These are phyloP conservation scores for Dendronephthya gigantea DNA, from an alignment of 64 coral and sea anemone genomes.

Conservation along the genomic window DNA sequence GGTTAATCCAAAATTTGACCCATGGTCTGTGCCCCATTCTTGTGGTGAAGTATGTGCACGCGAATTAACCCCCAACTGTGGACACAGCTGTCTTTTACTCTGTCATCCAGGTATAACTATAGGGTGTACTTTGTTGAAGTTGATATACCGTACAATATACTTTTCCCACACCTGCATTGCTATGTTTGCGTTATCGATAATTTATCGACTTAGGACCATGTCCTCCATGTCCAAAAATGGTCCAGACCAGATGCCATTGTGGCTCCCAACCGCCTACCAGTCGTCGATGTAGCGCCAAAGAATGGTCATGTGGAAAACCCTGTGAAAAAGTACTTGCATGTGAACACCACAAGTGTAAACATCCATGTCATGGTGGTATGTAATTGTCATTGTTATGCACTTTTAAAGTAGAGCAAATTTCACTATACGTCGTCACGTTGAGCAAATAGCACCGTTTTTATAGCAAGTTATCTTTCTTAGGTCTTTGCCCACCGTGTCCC, in stretches of 20 bases:
- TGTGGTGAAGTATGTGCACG: conserved; percentile 83
- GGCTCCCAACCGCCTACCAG: conserved; percentile 46
- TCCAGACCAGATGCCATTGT: conserved; percentile 58
- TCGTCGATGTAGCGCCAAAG: conserved; percentile 71
- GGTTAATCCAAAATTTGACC: conserved; percentile 84
- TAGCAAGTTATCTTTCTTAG: background rate
- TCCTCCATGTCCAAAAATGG: conserved; percentile 90
- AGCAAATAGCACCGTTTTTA: too few relatives aligned
- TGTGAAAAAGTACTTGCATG: conserved; percentile 63
- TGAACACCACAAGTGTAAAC: conserved; percentile 70
- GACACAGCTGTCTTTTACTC: conserved; percentile 80
- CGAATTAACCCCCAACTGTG: conserved; percentile 64
- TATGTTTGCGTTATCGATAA: too few relatives aligned
- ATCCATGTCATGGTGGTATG: conserved; percentile 67
- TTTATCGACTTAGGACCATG: conserved; percentile 58
- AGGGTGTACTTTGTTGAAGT: background rate
- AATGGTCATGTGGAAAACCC: conserved; percentile 88
- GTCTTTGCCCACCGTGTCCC: conserved; percentile 32
- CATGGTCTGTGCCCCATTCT: conserved; percentile 82
- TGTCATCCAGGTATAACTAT: conserved; percentile 71
- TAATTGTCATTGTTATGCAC: background rate
- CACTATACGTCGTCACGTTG: too few relatives aligned
- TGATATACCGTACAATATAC: background rate
- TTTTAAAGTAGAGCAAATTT: too few relatives aligned
- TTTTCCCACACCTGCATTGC: too few relatives aligned